phyloP scores from a whole-genome alignment of 1,140 invertebrate genomes.

The Coenobita brevimanus region DNA sequence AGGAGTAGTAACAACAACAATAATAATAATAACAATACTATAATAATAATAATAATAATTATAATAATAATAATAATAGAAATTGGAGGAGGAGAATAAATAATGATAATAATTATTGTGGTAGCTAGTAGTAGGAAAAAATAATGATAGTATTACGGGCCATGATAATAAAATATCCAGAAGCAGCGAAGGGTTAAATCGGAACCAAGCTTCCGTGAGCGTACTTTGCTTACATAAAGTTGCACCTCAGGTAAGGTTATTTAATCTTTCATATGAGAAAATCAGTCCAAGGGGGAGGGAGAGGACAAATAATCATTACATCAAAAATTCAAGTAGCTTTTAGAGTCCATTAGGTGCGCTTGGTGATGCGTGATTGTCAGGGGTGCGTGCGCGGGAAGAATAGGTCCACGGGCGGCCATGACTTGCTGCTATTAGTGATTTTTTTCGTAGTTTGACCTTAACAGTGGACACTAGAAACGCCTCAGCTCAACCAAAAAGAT shows the following conservation, averaged over 20 bases:
- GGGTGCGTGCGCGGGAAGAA: constrained; percentile 20
- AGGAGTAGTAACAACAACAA: too few species aligned
- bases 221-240: constrained; percentile 35
- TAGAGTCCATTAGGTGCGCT: constrained; percentile 37
- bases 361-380: constrained; percentile 49
- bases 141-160: too few species aligned
- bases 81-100: too few species aligned
- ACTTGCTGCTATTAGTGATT: background rate
- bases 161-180: too few species aligned
- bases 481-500: too few species aligned
- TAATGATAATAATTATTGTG: too few species aligned
- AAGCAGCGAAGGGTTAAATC: too few species aligned
- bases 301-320: constrained; percentile 42
- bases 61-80: too few species aligned
- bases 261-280: constrained; percentile 43
- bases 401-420: background rate
- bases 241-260: background rate
- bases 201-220: too few species aligned
- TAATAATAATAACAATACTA: too few species aligned
- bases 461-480: background rate
- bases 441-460: background rate
- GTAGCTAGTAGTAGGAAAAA: too few species aligned
- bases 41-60: too few species aligned
- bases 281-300: constrained; percentile 16
- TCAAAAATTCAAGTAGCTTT: constrained; percentile 42